These are phyloP conservation scores for Acrocera orbiculus DNA, from an alignment of 2,888 invertebrate genomes.

Conservation along the genomic window DNA sequence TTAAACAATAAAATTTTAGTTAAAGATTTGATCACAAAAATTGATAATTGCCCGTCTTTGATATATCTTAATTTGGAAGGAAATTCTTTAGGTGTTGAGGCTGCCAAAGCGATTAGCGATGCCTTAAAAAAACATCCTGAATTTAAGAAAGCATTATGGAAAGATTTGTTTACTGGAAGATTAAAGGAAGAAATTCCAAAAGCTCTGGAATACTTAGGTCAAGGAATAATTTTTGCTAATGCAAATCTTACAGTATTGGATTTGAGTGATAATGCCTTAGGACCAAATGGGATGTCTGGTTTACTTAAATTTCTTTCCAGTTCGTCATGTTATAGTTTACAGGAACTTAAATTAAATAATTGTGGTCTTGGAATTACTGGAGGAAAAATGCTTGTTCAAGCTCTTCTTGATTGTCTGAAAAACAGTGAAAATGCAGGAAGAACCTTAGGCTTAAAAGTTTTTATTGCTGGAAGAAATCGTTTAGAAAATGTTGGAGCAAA, in stretches of 20 bases:
- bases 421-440: slow-evolving; percentile 45
- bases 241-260: slow-evolving; percentile 71
- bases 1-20: slow-evolving; percentile 34
- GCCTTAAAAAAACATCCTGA: slow-evolving; percentile 62
- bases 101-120: slow-evolving; percentile 68
- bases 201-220: slow-evolving; percentile 61
- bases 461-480: slow-evolving; percentile 85
- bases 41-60: slow-evolving; percentile 49
- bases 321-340: slow-evolving; percentile 63
- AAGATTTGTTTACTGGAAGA: slow-evolving; percentile 92
- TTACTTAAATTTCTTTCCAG: slow-evolving; percentile 68
- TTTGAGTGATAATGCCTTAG: slow-evolving; percentile 93
- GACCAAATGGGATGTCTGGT: slow-evolving; percentile 84
- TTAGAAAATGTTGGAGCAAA: slow-evolving; percentile 86
- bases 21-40: slow-evolving; percentile 54
- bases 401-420: slow-evolving; percentile 50
- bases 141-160: slow-evolving; percentile 72
- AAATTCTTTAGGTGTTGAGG: slow-evolving; percentile 81
- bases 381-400: slow-evolving; percentile 62
- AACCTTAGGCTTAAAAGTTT: slow-evolving; percentile 59
- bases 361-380: slow-evolving; percentile 88
- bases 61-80: slow-evolving; percentile 71
- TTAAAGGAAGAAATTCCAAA: slow-evolving; percentile 89
- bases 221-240: slow-evolving; percentile 61
- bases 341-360: slow-evolving; percentile 71